Evolutionary conservation across 2,888 invertebrate species (phyloP), one percentile per base, ranked within the genome.

Genomic region (Lepidochrysops patricia): DNA sequence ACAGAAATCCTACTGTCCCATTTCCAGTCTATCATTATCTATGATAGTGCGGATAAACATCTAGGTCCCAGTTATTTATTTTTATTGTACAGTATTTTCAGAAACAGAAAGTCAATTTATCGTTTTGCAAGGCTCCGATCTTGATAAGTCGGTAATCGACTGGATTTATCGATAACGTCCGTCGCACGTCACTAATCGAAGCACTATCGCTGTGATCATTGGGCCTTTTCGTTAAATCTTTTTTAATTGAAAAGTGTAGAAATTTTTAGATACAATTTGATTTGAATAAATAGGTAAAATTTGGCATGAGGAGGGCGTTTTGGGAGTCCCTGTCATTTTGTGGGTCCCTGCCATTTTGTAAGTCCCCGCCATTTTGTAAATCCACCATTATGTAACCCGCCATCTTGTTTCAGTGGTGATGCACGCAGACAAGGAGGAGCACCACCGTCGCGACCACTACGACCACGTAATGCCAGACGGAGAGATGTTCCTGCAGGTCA

Each of bases 401-500:
- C 66, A 64, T 66, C 71, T 84, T 86, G 80, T 94, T 94, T 0
- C 93, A 97, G 97, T 96, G 87, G 96, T 96, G 76, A 96, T 97
- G 96, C 96, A 96, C 92, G 96, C 97, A 89, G 96, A 96, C 76
- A 97, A 97, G 80, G 97, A 97, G 72, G 96, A 96, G 65, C 95
- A 94, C 77, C 92, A 91, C 75, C 80, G 91, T 65, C 84, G 92
- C 64, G 92, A 92, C 76, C 91, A 97, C 63, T 96, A 96, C 87
- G 97, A 97, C 81, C 96, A 97, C 85, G 94, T 94, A 71, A 94
- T 96, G 85, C 92, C 97, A 69, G 97, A 97, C 82, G 97, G 97
- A 69, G 97, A 97, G 90, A 95, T 97, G 94, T 97, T 97, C 91
- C 92, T 97, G 74, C 97, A 97, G 95, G 97, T 97, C 90, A 90